Base-by-base conservation (phyloP, 2,888 invertebrate genomes). In the Erebia palarica region DNA sequence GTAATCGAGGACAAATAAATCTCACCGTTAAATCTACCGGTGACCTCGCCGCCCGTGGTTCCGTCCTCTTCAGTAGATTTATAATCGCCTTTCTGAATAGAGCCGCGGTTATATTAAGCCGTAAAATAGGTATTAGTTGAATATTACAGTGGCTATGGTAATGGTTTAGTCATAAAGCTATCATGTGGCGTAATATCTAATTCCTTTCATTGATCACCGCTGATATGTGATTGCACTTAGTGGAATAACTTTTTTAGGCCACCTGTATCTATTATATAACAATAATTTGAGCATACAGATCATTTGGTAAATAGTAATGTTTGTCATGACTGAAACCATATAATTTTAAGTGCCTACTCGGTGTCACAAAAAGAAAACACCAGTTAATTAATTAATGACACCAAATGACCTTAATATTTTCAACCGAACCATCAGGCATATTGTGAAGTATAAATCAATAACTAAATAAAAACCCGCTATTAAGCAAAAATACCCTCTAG, bases 1-100 rank as follows among this genome's bases (percentile, higher is more conserved):
- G 81, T 88, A 90, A 89, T 89, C 83, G 85, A 83, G 84, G 84
- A 87, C 87, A 88, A 89, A 91, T 91, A 89, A 89, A 90, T 90
- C 87, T 88, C 81, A 82, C 84, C 86, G 87, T 90, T 89, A 89
- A 90, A 91, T 88, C 90, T 84, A 88, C 88, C 85, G 85, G 82
- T 82, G 84, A 83, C 83, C 85, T 81, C 84, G 75, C 80, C 80
- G 81, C 82, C 80, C 81, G 36, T 82, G 82, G 82, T 86, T 85
- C 87, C 86, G 88, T 86, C 88, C 88, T 89, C 88, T 86, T 83
- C 84, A 84, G 83, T 85, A 87, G 86, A 90, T 90, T 89, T 88
- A 89, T 89, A 87, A 88, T 89, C 84, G 84, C 85, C 85, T 86
- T 86, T 86, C 83, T 83, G 82, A 85, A 83, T 82, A 84, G 82